These are phyloP conservation scores for Phragmatobia fuliginosa DNA, from an alignment of 2,888 invertebrate genomes.

Conservation along the genomic window DNA sequence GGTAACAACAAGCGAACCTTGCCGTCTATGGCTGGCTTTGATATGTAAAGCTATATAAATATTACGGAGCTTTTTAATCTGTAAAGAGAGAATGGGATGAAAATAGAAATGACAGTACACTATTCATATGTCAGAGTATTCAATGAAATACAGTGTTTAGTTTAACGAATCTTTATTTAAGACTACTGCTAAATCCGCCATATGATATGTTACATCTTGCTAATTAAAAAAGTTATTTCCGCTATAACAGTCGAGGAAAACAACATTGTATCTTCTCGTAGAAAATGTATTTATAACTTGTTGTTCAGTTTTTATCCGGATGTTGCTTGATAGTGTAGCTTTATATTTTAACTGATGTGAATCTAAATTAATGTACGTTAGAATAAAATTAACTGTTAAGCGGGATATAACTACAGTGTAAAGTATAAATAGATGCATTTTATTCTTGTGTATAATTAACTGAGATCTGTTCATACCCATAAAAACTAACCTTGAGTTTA, in stretches of 20 bases:
- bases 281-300: background rate
- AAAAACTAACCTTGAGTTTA: background rate
- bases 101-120: background rate
- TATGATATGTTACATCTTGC: slow-evolving; percentile 38
- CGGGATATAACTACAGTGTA: too few relatives aligned
- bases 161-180: background rate
- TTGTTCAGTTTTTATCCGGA: background rate
- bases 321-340: background rate
- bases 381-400: too few relatives aligned
- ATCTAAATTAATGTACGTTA: background rate
- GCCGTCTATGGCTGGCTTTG: too few relatives aligned
- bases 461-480: background rate
- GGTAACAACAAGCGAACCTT: too few relatives aligned
- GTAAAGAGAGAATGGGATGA: too few relatives aligned
- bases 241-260: slow-evolving; percentile 10
- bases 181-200: background rate
- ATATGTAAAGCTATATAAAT: too few relatives aligned
- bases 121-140: background rate
- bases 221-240: slow-evolving; percentile 31
- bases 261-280: background rate
- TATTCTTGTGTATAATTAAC: background rate
- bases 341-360: background rate
- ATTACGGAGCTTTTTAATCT: too few relatives aligned
- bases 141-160: background rate
- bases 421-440: background rate